Evolutionary conservation across 2,888 invertebrate genomes (phyloP), one percentile per base, ranked within the genome.

Genomic region (Fabriciana adippe): DNA sequence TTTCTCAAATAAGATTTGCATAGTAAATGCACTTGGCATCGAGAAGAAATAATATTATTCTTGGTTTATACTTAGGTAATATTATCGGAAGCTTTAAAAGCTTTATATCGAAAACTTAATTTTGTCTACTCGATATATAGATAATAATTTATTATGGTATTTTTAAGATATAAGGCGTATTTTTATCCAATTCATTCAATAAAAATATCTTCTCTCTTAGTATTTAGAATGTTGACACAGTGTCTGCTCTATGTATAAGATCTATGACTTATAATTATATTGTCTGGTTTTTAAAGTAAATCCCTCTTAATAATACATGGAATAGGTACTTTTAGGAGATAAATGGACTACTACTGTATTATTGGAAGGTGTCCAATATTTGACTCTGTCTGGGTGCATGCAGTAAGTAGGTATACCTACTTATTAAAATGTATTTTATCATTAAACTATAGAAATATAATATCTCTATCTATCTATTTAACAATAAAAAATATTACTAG

Each of bases 301-400:
- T 70, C 68, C 63, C 31, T 54, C 8, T 62, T 31, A 57, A 41
- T 45, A 18, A 56, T 55, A 68, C 67, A 65, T 57, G 45, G 60
- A 57, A 21, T 59, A 54, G 53, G 16, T 50, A 53, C 60, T 65
- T 56, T 63, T 54, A 56, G 13, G 59, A 70, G 65, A 70, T 62
- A 67, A 67, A 70, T 68, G 41, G 45, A 59, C 59, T 48, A 66
- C 55, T 59, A 63, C 59, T 31, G 54, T 55, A 55, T 26, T 47
- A 11, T 69, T 71, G 69, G 71, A 71, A 71, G 55, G 57, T 62
- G 59, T 69, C 71, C 71, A 71, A 71, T 56, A 64, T 18, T 67
- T 62, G 63, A 64, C 60, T 18, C 71, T 61, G 69, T 63, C 66
- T 71, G 55, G 67, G 54, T 64, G 48, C 57, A 47, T 59, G 60